phyloP scores from a whole-genome alignment of 2,113 vertebrate genomes.

The Eptatretus burgeri region DNA sequence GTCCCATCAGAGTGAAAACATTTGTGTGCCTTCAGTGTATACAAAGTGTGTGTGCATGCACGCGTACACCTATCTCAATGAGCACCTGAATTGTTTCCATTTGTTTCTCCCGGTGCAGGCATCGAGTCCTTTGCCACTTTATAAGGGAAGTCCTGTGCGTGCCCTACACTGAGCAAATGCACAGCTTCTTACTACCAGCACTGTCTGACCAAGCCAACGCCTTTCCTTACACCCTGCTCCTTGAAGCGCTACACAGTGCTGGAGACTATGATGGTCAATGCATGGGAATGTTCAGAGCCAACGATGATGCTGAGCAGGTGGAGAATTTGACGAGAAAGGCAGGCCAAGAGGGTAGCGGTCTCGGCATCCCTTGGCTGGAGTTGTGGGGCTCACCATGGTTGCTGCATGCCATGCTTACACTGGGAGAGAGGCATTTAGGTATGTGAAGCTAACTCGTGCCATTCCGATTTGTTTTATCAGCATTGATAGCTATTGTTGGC shows the following conservation, averaged over 20 bases:
- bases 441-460: background rate
- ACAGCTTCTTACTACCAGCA: constrained; percentile 68
- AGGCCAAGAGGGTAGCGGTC: constrained; percentile 11
- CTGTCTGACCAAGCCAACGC: constrained; percentile 31
- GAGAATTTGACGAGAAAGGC: constrained; percentile 55
- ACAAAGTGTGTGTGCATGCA: too few relatives aligned
- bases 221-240: constrained; percentile 69
- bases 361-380: background rate
- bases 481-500: too few relatives aligned
- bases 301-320: constrained; percentile 48
- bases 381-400: background rate
- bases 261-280: constrained; percentile 16
- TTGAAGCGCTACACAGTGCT: constrained; percentile 35
- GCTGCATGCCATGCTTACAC: constrained; percentile 4
- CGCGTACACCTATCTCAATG: too few relatives aligned
- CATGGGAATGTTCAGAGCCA: constrained; percentile 41
- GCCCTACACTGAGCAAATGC: constrained; percentile 77
- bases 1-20: too few relatives aligned
- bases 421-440: constrained; percentile 3
- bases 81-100: too few relatives aligned
- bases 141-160: constrained; percentile 60
- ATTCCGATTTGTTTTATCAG: too few relatives aligned
- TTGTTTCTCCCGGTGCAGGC: constrained; percentile 20
- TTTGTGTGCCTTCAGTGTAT: too few relatives aligned
- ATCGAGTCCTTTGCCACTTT: constrained; percentile 62